Evolutionary conservation across 2,888 invertebrate genomes (phyloP), one percentile per base, ranked within the genome.

Genomic region (Sceliomorpha sp.): DNA sequence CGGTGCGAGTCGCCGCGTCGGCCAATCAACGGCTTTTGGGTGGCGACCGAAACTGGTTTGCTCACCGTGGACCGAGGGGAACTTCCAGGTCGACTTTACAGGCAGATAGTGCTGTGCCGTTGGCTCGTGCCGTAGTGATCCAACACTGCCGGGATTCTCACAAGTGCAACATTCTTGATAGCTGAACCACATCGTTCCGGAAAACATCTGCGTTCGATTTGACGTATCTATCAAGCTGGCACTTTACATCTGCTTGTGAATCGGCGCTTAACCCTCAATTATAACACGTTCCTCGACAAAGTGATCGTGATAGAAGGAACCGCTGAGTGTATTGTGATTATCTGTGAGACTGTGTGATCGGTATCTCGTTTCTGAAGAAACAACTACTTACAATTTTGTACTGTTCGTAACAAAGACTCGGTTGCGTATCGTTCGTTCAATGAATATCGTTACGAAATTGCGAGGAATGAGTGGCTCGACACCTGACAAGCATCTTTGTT

Each of bases 31-130:
- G 34, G 8, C 5, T 45, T 29, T 62, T 82, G 84, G 86, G 86
- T 83, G 86, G 78, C 69, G 72, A 76, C 79, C 75, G 39, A 75
- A 79, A 82, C 83, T 76, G 82, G 83, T 86, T 83, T 77, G 63
- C 70, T 58, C 59, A 73, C 51, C 62, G 72, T 48, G 67, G 63
- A 75, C 75, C 77, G 77, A 77, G 87, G 82, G 85, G 81, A 82
- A 81, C 76, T 81, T 76, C 79, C 77, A 78, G 77, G 80, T 80
- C 75, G 77, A 75, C 72, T 78, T 77, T 78, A 74, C 64, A 68
- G 78, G 75, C 87, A 88, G 88, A 88, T 88, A 87, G 88, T 86
- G 82, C 78, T 83, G 87, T 85, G 88, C 87, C 87, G 88, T 88
- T 86, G 88, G 83, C 84, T 84, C 86, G 85, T 83, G 84, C 79